These are phyloP conservation scores for Xanthia togata DNA, from an alignment of 2,888 invertebrate genomes.

Conservation along the genomic window DNA sequence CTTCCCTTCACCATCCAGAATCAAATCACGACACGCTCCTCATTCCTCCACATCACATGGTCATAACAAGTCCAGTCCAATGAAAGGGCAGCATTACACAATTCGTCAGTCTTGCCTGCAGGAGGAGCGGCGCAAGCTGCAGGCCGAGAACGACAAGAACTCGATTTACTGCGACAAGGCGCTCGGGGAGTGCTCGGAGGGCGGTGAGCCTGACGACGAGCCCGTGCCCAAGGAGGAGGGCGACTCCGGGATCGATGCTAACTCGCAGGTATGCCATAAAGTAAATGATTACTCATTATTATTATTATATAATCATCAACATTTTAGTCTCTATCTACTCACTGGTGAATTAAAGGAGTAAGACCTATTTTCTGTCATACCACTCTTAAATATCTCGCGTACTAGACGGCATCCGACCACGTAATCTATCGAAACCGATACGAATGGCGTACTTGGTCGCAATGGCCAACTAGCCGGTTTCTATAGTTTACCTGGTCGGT, in stretches of 20 bases:
- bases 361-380: neutral
- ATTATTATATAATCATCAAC: neutral
- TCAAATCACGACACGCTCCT: neutral
- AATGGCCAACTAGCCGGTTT: too few relatives aligned
- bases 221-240: conserved; percentile 93
- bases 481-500: too few relatives aligned
- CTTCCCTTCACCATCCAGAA: neutral
- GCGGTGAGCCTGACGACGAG: conserved; percentile 88
- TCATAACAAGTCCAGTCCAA: neutral
- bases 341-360: neutral
- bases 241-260: conserved; percentile 97
- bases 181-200: conserved; percentile 92
- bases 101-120: conserved; percentile 61
- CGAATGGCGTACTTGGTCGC: too few relatives aligned
- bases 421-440: too few relatives aligned
- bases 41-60: neutral
- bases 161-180: conserved; percentile 92
- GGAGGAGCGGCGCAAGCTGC: conserved; percentile 95
- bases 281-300: conserved; percentile 12
- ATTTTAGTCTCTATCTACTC: neutral
- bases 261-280: conserved; percentile 91
- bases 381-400: too few relatives aligned
- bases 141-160: conserved; percentile 94
- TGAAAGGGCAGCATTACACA: conserved; percentile 33
- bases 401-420: too few relatives aligned